These are phyloP conservation scores for Venusia cambrica DNA, from an alignment of 2,888 invertebrate species.

Conservation along the genomic window DNA sequence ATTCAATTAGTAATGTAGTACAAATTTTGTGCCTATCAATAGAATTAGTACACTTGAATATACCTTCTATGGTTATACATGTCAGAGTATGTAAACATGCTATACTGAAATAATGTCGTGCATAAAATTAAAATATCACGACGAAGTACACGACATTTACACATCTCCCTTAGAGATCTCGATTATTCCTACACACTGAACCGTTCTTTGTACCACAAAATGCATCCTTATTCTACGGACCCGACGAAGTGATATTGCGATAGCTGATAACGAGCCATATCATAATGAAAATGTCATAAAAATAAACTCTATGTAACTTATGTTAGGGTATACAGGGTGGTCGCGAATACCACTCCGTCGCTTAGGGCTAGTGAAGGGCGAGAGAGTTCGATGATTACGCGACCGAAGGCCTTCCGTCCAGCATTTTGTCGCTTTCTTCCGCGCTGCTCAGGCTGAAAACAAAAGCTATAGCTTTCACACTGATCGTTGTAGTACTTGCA, in stretches of 20 bases:
- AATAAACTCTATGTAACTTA: constrained; percentile 57
- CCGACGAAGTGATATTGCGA: constrained; percentile 45
- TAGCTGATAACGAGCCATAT: constrained; percentile 30
- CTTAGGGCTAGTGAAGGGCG: constrained; percentile 44
- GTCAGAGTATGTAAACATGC: constrained; percentile 17
- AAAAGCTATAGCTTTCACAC: constrained; percentile 26
- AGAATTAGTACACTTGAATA: constrained; percentile 14
- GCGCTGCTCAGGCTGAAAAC: constrained; percentile 83
- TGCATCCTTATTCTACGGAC: constrained; percentile 58
- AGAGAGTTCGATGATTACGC: constrained; percentile 64
- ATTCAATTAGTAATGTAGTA: constrained; percentile 26
- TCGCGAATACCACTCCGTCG: constrained; percentile 44
- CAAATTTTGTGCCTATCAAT: constrained; percentile 19
- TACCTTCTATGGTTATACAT: constrained; percentile 14
- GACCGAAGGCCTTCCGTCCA: constrained; percentile 86
- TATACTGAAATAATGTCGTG: constrained; percentile 31
- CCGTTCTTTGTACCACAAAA: constrained; percentile 69
- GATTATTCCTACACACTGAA: constrained; percentile 37
- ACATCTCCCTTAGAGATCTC: constrained; percentile 18
- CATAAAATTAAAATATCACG: constrained; percentile 44
- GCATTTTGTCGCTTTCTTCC: constrained; percentile 88
- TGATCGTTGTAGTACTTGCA: no score
- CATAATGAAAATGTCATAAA: constrained; percentile 44
- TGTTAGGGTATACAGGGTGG: constrained; percentile 37
- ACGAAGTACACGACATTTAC: constrained; percentile 48